Evolutionary conservation across 2,113 vertebrate species (phyloP), one percentile per base, ranked within the genome.

Genomic region (Lonchura striata): DNA sequence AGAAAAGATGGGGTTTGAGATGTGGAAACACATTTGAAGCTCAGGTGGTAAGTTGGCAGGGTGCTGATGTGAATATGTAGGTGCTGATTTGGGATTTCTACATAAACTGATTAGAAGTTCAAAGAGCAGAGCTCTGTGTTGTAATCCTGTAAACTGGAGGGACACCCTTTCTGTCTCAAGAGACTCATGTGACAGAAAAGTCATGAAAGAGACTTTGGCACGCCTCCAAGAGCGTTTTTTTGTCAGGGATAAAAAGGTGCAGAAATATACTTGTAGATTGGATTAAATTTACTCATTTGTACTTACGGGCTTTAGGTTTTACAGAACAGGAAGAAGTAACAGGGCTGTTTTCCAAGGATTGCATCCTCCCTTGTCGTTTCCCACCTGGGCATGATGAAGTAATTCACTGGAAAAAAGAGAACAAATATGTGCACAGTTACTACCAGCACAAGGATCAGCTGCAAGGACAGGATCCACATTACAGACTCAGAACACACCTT

Each of bases 351-450:
- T 90, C 41, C 27, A 41, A 85, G 33, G 95, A 88, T 7, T 97
- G 97, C 74, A 65, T 97, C 33, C 95, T 98, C 33, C 98, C 98
- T 5, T 98, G 98, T 76, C 11, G 0, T 23, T 98, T 98, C n/a
- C 14, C 7, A 7, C 18, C 95, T 76, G 97, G 94, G 0, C 23
- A 92, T 8, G 97, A 96, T 3, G 57, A 69, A 10, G 61, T 98
- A 25, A 97, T 99, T 94, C 96, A 98, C 88, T 99, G 98, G 98
- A 96, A 16, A 3, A 75, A 98, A 91, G 97, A 96, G 18, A 80
- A 94, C 52, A 66, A 30, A 69, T 28, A 3, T 5, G 97, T 97
- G 30, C 98, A 98, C 82, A 92, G 96, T 13, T 98, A 94, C 91
- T 98, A 96, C 63, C 1, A 80, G 6, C 13, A 47, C 7, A 1